A percentile compares a stretch with the other conserved stretches of the same genome.
Conservation (phyloP, 2,888 invertebrate species). For the Apodemia duryi region DNA sequence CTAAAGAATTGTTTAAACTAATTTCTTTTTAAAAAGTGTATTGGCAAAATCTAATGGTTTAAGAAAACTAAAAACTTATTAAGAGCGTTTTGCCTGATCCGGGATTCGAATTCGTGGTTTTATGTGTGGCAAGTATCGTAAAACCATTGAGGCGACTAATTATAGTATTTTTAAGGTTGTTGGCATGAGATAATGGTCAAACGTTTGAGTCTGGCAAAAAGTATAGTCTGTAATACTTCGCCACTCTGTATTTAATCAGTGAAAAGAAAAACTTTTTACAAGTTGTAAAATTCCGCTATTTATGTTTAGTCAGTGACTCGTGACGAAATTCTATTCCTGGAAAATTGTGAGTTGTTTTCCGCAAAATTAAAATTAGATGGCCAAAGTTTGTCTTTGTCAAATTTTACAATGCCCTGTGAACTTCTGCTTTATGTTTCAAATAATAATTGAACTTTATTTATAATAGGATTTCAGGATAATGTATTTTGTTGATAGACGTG, state of each 20-base stretch:
- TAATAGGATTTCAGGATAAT: background rate
- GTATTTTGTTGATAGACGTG: background rate
- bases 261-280: background rate
- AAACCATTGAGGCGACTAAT: too few relatives aligned
- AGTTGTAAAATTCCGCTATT: conserved; percentile 5
- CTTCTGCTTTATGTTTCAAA: background rate
- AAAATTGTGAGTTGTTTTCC: conserved; percentile 1
- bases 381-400: conserved; percentile 4
- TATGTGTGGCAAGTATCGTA: too few relatives aligned
- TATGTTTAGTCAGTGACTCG: conserved; percentile 7
- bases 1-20: too few relatives aligned
- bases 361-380: conserved; percentile 8
- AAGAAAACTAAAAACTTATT: too few relatives aligned
- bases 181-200: too few relatives aligned
- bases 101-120: too few relatives aligned
- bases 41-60: too few relatives aligned
- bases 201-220: too few relatives aligned
- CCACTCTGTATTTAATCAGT: background rate
- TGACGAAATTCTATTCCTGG: background rate
- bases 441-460: background rate
- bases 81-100: too few relatives aligned
- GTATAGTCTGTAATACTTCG: background rate
- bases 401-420: background rate
- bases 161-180: too few relatives aligned
- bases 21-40: too few relatives aligned